Conservation (phyloP, 2,888 invertebrate genomes). For the Campoletis raptor region DNA sequence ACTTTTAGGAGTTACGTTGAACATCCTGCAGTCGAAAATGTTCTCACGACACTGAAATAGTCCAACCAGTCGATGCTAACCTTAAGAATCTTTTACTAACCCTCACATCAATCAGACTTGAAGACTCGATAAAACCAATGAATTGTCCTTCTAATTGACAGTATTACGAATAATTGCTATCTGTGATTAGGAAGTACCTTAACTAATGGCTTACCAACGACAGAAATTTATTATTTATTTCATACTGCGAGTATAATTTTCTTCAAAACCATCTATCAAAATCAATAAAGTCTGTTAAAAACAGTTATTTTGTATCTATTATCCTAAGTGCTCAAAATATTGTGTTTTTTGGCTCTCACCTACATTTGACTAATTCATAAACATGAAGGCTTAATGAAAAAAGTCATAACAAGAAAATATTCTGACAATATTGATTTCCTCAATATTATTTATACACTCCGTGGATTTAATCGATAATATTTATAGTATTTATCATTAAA, state of each 20-base stretch:
- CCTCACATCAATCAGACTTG: not conserved
- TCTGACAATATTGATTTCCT: not conserved
- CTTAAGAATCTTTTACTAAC: not conserved
- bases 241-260: not conserved
- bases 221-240: not conserved
- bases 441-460: not conserved
- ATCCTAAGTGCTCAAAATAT: not conserved
- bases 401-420: not conserved
- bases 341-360: not conserved
- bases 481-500: not conserved
- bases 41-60: not conserved
- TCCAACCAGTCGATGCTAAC: not conserved
- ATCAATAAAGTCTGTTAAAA: not conserved
- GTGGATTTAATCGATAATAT: not conserved
- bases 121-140: not conserved
- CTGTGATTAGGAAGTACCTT: not conserved
- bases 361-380: not conserved
- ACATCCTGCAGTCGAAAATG: slow-evolving; percentile 17
- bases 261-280: not conserved
- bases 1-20: slow-evolving; percentile 49
- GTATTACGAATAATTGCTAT: not conserved
- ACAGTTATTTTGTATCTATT: not conserved
- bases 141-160: not conserved
- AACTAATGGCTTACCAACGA: not conserved
- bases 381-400: not conserved